Base-by-base conservation (phyloP, 2,888 invertebrate species). In the Ganaspis brasiliensis region DNA sequence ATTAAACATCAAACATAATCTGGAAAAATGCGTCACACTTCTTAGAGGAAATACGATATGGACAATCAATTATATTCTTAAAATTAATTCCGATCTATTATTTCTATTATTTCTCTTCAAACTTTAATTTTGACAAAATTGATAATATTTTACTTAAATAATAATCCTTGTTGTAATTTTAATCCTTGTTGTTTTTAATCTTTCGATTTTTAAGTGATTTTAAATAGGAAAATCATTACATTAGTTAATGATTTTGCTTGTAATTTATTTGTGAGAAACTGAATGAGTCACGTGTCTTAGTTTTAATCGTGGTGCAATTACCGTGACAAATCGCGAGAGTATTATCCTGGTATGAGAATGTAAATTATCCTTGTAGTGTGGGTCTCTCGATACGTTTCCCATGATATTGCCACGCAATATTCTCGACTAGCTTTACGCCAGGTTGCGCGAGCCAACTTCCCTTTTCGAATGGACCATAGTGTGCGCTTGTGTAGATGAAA, bases 321-420 rank as follows among this genome's bases (percentile, higher is more conserved):
- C 40, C 26, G 67, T 67, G 67, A 67, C 24, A 40, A 45, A 67
- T 40, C 24, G n/a, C 24, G 24, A 67, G 45, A n/a, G 24, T 67
- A 45, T 67, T 67, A 67, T 21, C 24, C 45, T 24, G n/a, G 24
- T 24, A 67, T 45, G 45, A 45, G 45, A 40, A 67, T 67, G 67
- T 67, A 67, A 67, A 67, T 45, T 45, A 67, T 45, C 67, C 40
- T 67, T 45, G 1, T 31, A 59, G 9, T n/a, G 21, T 24, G 19
- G 67, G n/a, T 45, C 21, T 45, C 45, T 67, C 45, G 24, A 45
- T 45, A 45, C 67, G n/a, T 67, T 67, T 67, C 45, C 45, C 67
- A n/a, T 24, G 67, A 67, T 19, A 37, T 63, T 40, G 24, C 63
- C 21, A 19, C 19, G 45, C 67, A 67, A 67, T 67, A 67, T 67